Conservation (phyloP, 2,797 vertebrate species). For the Danio albolineatus region DNA sequence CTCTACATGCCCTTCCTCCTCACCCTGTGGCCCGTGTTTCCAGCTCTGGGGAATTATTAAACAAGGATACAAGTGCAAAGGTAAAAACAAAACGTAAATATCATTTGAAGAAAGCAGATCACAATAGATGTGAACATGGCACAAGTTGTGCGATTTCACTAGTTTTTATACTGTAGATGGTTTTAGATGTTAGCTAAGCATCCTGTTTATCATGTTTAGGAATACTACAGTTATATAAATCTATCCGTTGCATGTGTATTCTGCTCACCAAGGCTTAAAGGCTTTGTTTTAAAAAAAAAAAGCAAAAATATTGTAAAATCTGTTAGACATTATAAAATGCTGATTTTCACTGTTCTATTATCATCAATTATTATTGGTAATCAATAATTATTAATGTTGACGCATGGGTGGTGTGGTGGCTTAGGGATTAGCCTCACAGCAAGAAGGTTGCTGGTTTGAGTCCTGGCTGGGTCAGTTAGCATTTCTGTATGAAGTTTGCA, state of each 20-base stretch:
- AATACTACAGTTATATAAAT: neutral
- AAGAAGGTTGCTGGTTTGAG: no score
- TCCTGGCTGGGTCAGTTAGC: no score
- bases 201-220: neutral
- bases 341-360: no score
- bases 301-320: no score
- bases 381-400: no score
- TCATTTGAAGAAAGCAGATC: neutral
- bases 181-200: neutral
- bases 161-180: neutral
- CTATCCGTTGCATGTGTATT: neutral
- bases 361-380: no score
- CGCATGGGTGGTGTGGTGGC: no score
- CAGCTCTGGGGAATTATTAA: conserved; percentile 99
- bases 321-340: no score
- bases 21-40: conserved; percentile 66
- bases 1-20: conserved; percentile 61
- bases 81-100: conserved; percentile 72
- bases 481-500: no score
- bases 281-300: no score
- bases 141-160: neutral
- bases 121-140: neutral
- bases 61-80: conserved; percentile 99
- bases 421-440: no score
- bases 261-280: no score